Evolutionary conservation across 1,140 invertebrate genomes (phyloP).

Genomic region (Drosophila lowei): DNA sequence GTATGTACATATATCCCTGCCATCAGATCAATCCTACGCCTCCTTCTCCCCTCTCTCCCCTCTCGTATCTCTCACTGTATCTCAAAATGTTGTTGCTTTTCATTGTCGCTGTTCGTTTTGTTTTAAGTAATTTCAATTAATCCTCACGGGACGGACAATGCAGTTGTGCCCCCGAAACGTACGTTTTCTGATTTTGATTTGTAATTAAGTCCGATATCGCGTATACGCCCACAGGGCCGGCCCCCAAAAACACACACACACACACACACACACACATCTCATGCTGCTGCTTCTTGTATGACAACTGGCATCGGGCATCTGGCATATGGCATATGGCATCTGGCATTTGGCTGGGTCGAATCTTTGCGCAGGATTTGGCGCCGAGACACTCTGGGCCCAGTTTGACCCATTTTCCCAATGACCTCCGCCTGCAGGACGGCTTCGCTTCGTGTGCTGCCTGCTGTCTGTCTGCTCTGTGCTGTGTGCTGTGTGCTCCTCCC

Average conservation of each 20-base stretch:
- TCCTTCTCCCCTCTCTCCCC: constrained; percentile 1
- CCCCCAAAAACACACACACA: neutral
- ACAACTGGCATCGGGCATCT: constrained; percentile 30
- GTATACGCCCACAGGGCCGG: constrained; percentile 56
- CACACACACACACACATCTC: neutral
- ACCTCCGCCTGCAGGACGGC: constrained; percentile 34
- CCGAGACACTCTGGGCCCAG: constrained; percentile 43
- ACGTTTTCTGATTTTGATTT: constrained; percentile 45
- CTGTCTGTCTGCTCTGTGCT: neutral
- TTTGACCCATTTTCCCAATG: constrained; percentile 55
- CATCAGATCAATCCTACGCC: neutral
- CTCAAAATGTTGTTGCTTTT: constrained; percentile 24
- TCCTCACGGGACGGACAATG: constrained; percentile 43
- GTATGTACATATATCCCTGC: neutral
- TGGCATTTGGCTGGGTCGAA: constrained; percentile 10
- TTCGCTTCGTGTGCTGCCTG: constrained; percentile 3
- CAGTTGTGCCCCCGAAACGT: constrained; percentile 42
- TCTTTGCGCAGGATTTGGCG: constrained; percentile 53
- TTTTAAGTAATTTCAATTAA: constrained; percentile 46
- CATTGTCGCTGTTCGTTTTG: constrained; percentile 20
- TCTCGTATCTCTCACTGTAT: constrained; percentile 24
- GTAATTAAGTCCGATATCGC: constrained; percentile 55
- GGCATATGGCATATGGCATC: constrained; percentile 29
- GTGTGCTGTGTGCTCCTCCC: neutral
- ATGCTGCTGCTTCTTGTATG: constrained; percentile 5